Conservation (phyloP, 1,140 invertebrate genomes). For the Colletes gigas region DNA sequence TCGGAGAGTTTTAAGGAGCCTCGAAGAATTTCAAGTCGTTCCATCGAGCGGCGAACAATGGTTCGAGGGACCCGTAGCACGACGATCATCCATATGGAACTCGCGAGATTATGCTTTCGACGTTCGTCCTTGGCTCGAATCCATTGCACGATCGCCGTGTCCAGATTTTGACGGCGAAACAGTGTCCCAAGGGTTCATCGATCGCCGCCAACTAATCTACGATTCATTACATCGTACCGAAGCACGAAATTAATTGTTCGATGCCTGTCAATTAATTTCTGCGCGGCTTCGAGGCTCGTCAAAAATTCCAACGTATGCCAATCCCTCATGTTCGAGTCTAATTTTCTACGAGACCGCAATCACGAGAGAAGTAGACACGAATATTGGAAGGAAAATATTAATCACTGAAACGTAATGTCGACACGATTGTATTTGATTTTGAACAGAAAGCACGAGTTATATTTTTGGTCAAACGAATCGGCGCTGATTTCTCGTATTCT, state of each 20-base stretch:
- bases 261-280: slow-evolving; percentile 27
- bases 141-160: slow-evolving; percentile 19
- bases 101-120: slow-evolving; percentile 27
- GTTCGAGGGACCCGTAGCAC: neutral
- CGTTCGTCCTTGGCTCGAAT: slow-evolving; percentile 17
- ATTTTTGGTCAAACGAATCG: neutral
- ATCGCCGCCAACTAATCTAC: slow-evolving; percentile 24
- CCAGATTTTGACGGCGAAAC: slow-evolving; percentile 15
- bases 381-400: neutral
- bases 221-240: slow-evolving; percentile 9
- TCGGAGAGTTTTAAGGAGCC: neutral
- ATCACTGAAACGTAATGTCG: too few species aligned
- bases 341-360: neutral
- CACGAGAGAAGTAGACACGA: neutral
- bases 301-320: neutral
- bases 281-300: neutral
- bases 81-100: slow-evolving; percentile 16
- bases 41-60: neutral
- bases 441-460: too few species aligned
- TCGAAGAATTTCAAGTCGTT: neutral
- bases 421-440: too few species aligned
- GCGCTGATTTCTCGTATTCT: neutral
- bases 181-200: slow-evolving; percentile 14
- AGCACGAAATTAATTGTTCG: slow-evolving; percentile 19
- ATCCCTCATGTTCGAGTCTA: too few species aligned